Base-by-base conservation (phyloP, 2,888 invertebrate species). In the Erynnis tages region DNA sequence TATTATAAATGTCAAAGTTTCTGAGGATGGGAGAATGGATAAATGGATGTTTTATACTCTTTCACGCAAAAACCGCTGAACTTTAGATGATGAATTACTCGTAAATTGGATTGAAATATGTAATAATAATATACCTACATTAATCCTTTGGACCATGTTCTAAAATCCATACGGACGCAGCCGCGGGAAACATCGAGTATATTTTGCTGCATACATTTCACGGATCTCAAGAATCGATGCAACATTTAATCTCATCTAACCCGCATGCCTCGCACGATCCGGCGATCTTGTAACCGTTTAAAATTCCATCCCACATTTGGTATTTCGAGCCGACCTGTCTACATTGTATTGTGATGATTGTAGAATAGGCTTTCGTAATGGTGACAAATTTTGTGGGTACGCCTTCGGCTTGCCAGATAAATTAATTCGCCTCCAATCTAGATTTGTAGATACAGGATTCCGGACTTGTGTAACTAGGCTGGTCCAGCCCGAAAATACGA, bases 291-390 rank as follows among this genome's bases (percentile, higher is more conserved):
- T 49, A 25, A 48, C 56, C 54, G 50, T 40, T 62, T 60, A 53
- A 60, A 64, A 66, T 67, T 66, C 67, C 69, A 54, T 56, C 66
- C 71, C 65, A 69, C 71, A 64, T 67, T 62, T 62, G 63, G 62
- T 65, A 67, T 68, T 70, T 64, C 53, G 55, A 56, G 59, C 59
- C 60, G 65, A 61, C 62, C 62, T 62, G 67, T 63, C 59, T 57
- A 57, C 58, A 71, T 70, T 68, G 67, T 68, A 65, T 65, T 60
- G 64, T 66, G 62, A 62, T 58, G 62, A 60, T 60, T 61, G 58
- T 60, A 54, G 55, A 54, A 55, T 49, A 37, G 19, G 52, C 52
- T 52, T 52, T 52, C 45, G 52, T 52, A 52, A 52, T 45, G 44
- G 61, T 62, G 65, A 69, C 67, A 65, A 65, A 69, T 67, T 63